phyloP scores from a whole-genome alignment of 64 coral and sea anemone genomes.

The Stichodactyla mertensii region DNA sequence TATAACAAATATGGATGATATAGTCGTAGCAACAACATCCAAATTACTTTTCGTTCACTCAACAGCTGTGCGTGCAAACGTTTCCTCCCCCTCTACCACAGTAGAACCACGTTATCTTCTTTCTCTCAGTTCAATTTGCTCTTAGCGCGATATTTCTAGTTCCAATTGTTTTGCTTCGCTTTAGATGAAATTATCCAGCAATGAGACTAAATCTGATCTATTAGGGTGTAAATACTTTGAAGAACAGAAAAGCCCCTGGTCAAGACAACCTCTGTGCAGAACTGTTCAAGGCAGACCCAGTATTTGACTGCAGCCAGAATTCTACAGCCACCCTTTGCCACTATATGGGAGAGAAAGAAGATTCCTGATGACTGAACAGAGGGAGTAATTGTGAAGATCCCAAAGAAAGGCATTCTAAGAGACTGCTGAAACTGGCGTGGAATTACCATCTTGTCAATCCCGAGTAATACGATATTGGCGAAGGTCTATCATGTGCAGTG shows the following conservation, averaged over 20 bases:
- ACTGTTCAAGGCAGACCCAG: constrained; percentile 20
- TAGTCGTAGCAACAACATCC: no score
- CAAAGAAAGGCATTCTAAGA: constrained; percentile 28
- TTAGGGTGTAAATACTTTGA: not conserved
- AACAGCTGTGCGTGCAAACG: no score
- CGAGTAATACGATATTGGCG: constrained; percentile 25
- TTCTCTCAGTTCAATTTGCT: no score
- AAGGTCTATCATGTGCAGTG: not conserved
- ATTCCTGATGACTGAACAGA: constrained; percentile 28
- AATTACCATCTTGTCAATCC: constrained; percentile 39
- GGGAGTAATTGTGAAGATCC: constrained; percentile 1
- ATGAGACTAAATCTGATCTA: no score
- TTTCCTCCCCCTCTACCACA: no score
- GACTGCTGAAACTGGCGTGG: constrained; percentile 48
- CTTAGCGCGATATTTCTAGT: no score
- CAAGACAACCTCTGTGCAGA: constrained; percentile 19
- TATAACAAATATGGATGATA: no score
- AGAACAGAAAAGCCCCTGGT: constrained; percentile 9
- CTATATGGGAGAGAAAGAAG: not conserved
- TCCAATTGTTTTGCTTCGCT: no score
- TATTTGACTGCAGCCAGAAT: not conserved
- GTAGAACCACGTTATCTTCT: no score
- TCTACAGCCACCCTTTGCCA: not conserved
- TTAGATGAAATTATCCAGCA: no score
- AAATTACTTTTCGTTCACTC: no score